phyloP scores from a whole-genome alignment of 2,888 invertebrate genomes.

The Exephanes ischioxanthus region DNA sequence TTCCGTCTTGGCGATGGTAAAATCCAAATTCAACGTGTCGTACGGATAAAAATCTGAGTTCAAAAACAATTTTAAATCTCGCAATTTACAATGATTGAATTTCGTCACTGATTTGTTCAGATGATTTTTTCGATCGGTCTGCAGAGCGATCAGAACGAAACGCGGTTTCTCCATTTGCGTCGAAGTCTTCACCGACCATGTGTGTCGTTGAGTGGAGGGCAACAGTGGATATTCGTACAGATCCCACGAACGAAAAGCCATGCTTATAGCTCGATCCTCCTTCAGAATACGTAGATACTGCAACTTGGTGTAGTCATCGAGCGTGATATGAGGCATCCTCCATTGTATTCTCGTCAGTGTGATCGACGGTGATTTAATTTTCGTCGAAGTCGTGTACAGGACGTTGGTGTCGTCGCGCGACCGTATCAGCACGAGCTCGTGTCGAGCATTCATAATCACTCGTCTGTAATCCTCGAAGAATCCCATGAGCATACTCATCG shows the following conservation, averaged over 20 bases:
- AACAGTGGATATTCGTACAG: conserved; percentile 37
- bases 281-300: not conserved
- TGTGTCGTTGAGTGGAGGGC: conserved; percentile 5
- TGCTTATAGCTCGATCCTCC: conserved; percentile 19
- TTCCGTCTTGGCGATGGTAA: not conserved
- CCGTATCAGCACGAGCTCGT: conserved; percentile 22
- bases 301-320: conserved; percentile 28
- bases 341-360: conserved; percentile 12
- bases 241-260: conserved; percentile 35
- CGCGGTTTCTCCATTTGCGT: conserved; percentile 20
- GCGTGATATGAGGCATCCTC: conserved; percentile 27
- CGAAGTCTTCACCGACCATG: conserved; percentile 33
- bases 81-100: conserved; percentile 25
- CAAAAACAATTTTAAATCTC: conserved; percentile 3
- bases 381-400: not conserved
- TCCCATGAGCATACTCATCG: conserved; percentile 31
- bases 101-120: not conserved
- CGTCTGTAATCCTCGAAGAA: conserved; percentile 32
- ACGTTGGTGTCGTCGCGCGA: conserved; percentile 12
- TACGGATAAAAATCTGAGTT: conserved; percentile 34
- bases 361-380: not conserved
- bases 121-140: conserved; percentile 9
- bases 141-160: conserved; percentile 6
- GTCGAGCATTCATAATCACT: conserved; percentile 26
- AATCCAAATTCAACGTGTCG: conserved; percentile 2